Base-by-base conservation (phyloP, 53 echinoderm and acorn worm genomes). In the Glandiceps talaboti region DNA sequence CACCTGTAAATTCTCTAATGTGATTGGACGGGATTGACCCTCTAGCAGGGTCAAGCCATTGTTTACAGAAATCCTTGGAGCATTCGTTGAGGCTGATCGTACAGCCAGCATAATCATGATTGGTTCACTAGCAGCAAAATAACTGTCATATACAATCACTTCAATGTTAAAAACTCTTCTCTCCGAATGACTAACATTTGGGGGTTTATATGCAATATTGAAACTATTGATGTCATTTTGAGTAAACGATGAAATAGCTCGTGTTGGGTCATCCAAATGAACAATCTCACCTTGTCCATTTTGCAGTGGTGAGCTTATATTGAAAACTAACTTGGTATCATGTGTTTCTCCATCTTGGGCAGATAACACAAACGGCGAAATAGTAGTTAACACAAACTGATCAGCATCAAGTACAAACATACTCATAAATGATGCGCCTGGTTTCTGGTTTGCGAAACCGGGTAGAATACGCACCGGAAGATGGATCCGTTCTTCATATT, bases 191-290 rank as follows among this genome's bases (percentile, higher is more conserved):
- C 97, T 97, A 77, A 87, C 84, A 26, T 84, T 91, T 26, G 97
- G 97, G 26, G 97, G 93, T 77, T 94, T 94, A 80, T 93, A 97
- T 0, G 90, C 97, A 33, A 97, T 97, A 83, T 97, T 97, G 33
- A 91, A 80, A 77, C 81, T 82, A 26, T 80, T 74, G 33, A 93
- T 77, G 74, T 97, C 93, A 27, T 80, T 82, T 79, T 97, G 97
- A 6, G 85, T 89, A 84, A 97, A 96, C 14, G 97, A 97, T 73
- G 89, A 86, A 1, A 97, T 90, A 12, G 91, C 85, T 30, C 86
- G 86, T 64, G 93, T 89, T 81, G 91, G 97, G 73, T 97, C 97
- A 78, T 97, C 93, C 26, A 97, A 82, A 29, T 97, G 93, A 26
- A 97, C 97, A 1, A 97, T 97, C 74, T 82, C 89, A 1, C 97